Base-by-base conservation (phyloP, 2,113 vertebrate genomes). In the Hippocampus comes region DNA sequence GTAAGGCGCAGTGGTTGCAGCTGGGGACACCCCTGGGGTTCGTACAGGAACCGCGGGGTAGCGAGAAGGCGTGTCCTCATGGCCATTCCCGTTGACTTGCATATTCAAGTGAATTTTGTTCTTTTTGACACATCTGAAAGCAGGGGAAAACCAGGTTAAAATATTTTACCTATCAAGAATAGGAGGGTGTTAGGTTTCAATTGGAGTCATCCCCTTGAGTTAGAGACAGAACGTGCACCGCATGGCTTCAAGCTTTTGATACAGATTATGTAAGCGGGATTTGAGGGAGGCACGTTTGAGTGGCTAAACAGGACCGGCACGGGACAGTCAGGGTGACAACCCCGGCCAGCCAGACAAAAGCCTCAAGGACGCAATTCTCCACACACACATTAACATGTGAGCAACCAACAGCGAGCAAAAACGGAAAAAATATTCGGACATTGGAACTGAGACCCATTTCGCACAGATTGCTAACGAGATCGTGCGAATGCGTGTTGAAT, bases 81-180 rank as follows among this genome's bases (percentile, higher is more conserved):
- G 92, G n/a, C 89, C 89, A 1, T 81, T 90, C 34, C 90, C 92
- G 21, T 90, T 84, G 67, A 92, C 84, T 86, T 75, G 91, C 89
- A 91, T 92, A 68, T 89, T 92, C 73, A 90, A 78, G 71, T 71
- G 72, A 72, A 92, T 89, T 89, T 87, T 92, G 80, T 90, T 93
- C 87, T 91, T 93, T 87, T 91, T 87, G 88, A 93, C 93, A 93
- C 70, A 95, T 94, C 94, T 97, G 93, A 73, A 89, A 70, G 82
- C 66, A 77, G 69, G 49, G 9, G 46, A 10, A 67, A 41, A 12
- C 59, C 2, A 63, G 59, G 8, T 38, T 63, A 20, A 41, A 41
- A 41, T 21, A 4, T 12, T 0, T 30, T 56, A n/a, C 9, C 9
- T 9, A 56, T 56, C 53, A 56, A 56, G 34, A 38, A 38, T 38